These are phyloP conservation scores for Coluber constrictor DNA, from an alignment of 2,797 vertebrate species.

Conservation along the genomic window DNA sequence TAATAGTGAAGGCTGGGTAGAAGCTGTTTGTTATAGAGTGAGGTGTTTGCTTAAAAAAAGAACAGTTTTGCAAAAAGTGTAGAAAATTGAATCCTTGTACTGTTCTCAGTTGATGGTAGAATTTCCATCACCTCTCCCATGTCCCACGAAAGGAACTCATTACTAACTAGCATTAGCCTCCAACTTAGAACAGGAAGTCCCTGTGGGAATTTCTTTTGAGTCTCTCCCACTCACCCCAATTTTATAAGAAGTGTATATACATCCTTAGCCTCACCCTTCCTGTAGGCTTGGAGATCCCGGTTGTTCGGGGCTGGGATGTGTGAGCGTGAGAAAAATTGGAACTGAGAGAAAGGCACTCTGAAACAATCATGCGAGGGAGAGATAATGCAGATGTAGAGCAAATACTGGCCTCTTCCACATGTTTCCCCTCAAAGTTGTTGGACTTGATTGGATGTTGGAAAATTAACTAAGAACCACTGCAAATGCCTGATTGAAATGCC, in stretches of 20 bases:
- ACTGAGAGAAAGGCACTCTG: not conserved
- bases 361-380: not conserved
- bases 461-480: not conserved
- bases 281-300: not conserved
- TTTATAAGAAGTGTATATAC: not conserved
- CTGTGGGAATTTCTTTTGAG: not conserved
- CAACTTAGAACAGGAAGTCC: not conserved
- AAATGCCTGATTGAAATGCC: not conserved
- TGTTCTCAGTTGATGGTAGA: not conserved
- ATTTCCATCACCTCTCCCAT: not conserved
- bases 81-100: not conserved
- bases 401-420: not conserved
- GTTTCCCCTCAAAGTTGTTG: not conserved
- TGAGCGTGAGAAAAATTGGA: not conserved
- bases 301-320: not conserved
- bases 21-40: not conserved
- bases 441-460: not conserved
- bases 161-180: not conserved
- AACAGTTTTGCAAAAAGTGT: conserved; percentile 5
- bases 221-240: not conserved
- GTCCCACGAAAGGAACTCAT: not conserved
- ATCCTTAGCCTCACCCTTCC: not conserved
- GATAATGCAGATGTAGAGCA: not conserved
- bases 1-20: not conserved
- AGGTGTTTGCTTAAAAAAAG: not conserved